Conservation (phyloP, 2,888 invertebrate species). For the Scaptomyza cyrtandrae region DNA sequence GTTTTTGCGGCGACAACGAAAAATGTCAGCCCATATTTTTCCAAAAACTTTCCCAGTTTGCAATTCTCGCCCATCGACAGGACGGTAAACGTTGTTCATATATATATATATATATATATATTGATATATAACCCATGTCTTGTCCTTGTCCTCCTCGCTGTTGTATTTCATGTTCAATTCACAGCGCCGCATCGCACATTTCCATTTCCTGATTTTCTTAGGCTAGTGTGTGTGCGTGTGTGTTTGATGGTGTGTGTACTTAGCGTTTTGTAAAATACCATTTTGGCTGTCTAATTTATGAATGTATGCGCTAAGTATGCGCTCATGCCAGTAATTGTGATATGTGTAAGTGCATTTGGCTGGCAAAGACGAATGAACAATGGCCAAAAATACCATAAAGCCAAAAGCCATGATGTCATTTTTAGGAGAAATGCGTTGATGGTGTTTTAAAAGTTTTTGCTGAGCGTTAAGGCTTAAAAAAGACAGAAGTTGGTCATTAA, state of each 20-base stretch:
- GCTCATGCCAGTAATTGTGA: slow-evolving; percentile 68
- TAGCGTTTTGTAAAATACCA: slow-evolving; percentile 72
- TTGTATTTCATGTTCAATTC: slow-evolving; percentile 74
- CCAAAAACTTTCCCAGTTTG: slow-evolving; percentile 24
- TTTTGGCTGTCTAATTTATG: slow-evolving; percentile 70
- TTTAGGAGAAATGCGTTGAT: slow-evolving; percentile 2
- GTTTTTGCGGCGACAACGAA: slow-evolving; percentile 75
- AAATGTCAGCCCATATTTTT: slow-evolving; percentile 75
- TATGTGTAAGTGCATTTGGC: slow-evolving; percentile 60
- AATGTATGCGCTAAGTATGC: slow-evolving; percentile 64
- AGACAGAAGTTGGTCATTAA: slow-evolving; percentile 1
- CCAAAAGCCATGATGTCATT: slow-evolving; percentile 66
- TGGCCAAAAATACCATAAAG: slow-evolving; percentile 21
- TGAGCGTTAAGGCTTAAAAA: background rate
- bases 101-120: slow-evolving; percentile 24
- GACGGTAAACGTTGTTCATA: slow-evolving; percentile 34
- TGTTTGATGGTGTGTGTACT: slow-evolving; percentile 39
- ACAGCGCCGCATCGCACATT: slow-evolving; percentile 77
- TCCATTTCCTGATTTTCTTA: slow-evolving; percentile 77
- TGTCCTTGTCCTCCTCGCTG: slow-evolving; percentile 43
- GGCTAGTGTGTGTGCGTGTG: slow-evolving; percentile 17
- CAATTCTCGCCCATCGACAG: slow-evolving; percentile 25
- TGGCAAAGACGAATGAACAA: slow-evolving; percentile 48
- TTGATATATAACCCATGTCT: slow-evolving; percentile 70
- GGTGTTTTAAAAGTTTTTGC: slow-evolving; percentile 4